These are phyloP conservation scores for Nezara viridula DNA, from an alignment of 2,888 invertebrate species.

Conservation along the genomic window DNA sequence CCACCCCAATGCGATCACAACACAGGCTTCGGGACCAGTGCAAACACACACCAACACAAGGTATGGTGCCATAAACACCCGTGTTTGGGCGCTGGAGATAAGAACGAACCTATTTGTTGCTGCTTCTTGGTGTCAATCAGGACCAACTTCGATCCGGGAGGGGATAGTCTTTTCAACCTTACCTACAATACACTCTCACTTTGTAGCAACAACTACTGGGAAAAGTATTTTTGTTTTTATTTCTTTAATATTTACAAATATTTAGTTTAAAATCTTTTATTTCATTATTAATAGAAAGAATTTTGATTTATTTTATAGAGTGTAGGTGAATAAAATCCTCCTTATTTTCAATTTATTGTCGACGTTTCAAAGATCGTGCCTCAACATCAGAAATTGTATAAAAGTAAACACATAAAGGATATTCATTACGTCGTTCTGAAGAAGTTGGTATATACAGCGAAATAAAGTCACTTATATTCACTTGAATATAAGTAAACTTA, in stretches of 20 bases:
- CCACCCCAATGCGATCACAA: slow-evolving; percentile 17
- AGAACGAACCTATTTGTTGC: background rate
- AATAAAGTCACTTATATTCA: too few relatives aligned
- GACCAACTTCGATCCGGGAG: slow-evolving; percentile 2
- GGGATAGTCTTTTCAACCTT: background rate
- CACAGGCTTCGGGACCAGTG: slow-evolving; percentile 1
- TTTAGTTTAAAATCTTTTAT: too few relatives aligned
- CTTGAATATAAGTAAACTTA: too few relatives aligned
- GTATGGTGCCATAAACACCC: slow-evolving; percentile 19
- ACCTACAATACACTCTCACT: background rate
- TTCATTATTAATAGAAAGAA: too few relatives aligned
- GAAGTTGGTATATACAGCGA: too few relatives aligned
- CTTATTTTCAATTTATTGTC: too few relatives aligned
- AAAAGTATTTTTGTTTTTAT: background rate
- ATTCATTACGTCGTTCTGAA: too few relatives aligned
- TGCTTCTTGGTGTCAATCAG: slow-evolving; percentile 32
- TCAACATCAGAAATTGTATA: too few relatives aligned
- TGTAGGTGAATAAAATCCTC: too few relatives aligned
- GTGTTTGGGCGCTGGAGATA: slow-evolving; percentile 49
- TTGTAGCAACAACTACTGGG: background rate
- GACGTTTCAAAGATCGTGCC: too few relatives aligned
- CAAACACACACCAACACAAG: slow-evolving; percentile 30
- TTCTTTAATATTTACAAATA: background rate
- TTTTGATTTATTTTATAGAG: too few relatives aligned
- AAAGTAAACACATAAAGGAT: too few relatives aligned